phyloP scores from a whole-genome alignment of 2,888 invertebrate genomes.

The Drosophila tanythrix region DNA sequence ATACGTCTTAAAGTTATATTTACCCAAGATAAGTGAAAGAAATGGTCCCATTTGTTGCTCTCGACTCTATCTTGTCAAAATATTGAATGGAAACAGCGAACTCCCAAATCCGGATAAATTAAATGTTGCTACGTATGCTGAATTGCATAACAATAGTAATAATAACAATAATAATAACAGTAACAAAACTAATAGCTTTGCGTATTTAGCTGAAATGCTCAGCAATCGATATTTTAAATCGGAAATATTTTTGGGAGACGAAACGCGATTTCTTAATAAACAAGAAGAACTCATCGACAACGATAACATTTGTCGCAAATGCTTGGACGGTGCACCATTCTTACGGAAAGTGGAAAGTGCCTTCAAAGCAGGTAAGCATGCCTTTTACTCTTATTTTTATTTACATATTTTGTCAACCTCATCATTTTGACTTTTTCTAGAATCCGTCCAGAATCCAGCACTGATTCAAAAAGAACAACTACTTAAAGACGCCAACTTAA shows the following conservation, averaged over 20 bases:
- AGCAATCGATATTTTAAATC: conserved; percentile 88
- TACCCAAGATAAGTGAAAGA: conserved; percentile 92
- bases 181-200: conserved; percentile 88
- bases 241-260: conserved; percentile 91
- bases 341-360: conserved; percentile 44
- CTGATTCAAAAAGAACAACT: conserved; percentile 76
- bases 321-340: conserved; percentile 74
- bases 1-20: conserved; percentile 90
- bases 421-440: conserved; percentile 10
- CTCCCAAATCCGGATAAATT: conserved; percentile 89
- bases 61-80: conserved; percentile 91
- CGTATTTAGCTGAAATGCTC: conserved; percentile 94
- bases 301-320: conserved; percentile 80
- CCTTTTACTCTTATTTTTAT: not conserved
- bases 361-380: conserved; percentile 19
- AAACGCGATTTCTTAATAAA: conserved; percentile 82
- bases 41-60: conserved; percentile 96
- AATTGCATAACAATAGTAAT: conserved; percentile 88
- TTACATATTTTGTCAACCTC: not conserved
- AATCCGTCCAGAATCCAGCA: conserved; percentile 47
- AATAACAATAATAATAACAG: conserved; percentile 86
- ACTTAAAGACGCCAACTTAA: conserved; percentile 76
- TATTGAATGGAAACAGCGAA: conserved; percentile 87
- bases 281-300: conserved; percentile 64
- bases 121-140: conserved; percentile 89